phyloP scores from a whole-genome alignment of 23 tunicate species.

The Phallusia fumigata region DNA sequence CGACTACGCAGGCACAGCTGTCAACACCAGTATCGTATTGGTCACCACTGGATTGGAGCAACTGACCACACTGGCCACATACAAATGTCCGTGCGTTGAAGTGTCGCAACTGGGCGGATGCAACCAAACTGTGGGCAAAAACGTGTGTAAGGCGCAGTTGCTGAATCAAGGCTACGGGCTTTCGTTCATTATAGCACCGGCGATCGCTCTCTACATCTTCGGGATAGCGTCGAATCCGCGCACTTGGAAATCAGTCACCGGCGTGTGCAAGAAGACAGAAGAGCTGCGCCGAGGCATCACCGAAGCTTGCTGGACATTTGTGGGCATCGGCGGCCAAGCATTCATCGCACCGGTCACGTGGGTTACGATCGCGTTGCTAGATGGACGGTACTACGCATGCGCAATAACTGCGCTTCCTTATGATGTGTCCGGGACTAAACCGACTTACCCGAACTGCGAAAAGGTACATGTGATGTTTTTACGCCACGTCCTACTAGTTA shows the following conservation, averaged over 20 bases:
- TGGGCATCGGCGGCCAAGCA: not conserved
- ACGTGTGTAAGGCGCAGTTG: constrained; percentile 14
- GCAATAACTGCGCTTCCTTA: constrained; percentile 50
- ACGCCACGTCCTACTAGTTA: too few species aligned
- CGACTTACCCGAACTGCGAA: constrained; percentile 18
- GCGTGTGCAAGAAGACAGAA: constrained; percentile 6
- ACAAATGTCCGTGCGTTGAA: constrained; percentile 61
- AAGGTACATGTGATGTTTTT: too few species aligned
- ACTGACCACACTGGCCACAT: constrained; percentile 35
- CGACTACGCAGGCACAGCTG: constrained; percentile 40
- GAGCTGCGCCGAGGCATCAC: not conserved
- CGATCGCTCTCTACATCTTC: constrained; percentile 46
- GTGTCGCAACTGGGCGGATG: constrained; percentile 23
- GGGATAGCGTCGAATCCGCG: constrained; percentile 29
- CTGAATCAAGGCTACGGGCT: constrained; percentile 59
- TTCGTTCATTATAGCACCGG: constrained; percentile 48
- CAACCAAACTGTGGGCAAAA: constrained; percentile 14
- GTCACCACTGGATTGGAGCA: constrained; percentile 38
- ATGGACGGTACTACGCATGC: constrained; percentile 60
- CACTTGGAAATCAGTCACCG: constrained; percentile 54
- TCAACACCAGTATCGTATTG: constrained; percentile 26
- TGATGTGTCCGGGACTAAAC: constrained; percentile 12
- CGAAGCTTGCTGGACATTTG: constrained; percentile 5
- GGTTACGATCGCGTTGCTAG: constrained; percentile 42
- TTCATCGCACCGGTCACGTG: constrained; percentile 53